Evolutionary conservation across 2,113 vertebrate species (phyloP).

Genomic region (Ptilorrhoa leucosticta): DNA sequence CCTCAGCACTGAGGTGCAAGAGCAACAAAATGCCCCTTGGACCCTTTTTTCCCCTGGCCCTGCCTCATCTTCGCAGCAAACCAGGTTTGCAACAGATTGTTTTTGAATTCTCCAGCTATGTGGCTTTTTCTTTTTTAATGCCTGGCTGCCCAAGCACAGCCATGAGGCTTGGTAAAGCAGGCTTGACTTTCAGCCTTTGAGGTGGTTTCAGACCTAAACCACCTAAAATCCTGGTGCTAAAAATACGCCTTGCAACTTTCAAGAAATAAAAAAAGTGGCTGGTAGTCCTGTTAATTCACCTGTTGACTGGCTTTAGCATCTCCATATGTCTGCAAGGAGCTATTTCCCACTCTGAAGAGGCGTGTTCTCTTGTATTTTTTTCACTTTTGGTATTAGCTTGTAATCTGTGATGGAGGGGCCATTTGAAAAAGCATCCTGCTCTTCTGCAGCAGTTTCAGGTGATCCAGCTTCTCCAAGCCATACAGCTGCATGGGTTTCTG

Average conservation of each 20-base stretch:
- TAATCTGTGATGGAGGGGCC: accelerated
- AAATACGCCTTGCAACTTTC: neutral
- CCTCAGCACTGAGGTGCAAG: neutral
- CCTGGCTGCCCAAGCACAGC: neutral
- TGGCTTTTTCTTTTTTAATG: neutral
- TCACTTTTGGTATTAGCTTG: neutral
- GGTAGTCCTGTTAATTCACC: neutral
- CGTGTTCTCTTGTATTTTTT: accelerated
- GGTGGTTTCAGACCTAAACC: neutral
- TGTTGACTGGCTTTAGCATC: neutral
- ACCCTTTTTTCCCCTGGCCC: neutral
- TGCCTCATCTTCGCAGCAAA: neutral
- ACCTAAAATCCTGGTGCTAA: neutral
- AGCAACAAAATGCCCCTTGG: neutral
- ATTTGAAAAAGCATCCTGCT: neutral
- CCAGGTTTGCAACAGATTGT: neutral
- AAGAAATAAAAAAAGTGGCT: neutral
- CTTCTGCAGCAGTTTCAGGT: neutral
- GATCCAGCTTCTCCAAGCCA: neutral
- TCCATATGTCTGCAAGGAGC: neutral
- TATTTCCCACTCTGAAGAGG: neutral
- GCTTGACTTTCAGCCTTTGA: neutral
- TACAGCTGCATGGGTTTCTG: neutral
- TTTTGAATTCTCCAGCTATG: neutral
- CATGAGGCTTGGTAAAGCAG: neutral